These are phyloP conservation scores for Crocuta crocuta DNA, from an alignment of 2,113 vertebrate species.

Conservation along the genomic window DNA sequence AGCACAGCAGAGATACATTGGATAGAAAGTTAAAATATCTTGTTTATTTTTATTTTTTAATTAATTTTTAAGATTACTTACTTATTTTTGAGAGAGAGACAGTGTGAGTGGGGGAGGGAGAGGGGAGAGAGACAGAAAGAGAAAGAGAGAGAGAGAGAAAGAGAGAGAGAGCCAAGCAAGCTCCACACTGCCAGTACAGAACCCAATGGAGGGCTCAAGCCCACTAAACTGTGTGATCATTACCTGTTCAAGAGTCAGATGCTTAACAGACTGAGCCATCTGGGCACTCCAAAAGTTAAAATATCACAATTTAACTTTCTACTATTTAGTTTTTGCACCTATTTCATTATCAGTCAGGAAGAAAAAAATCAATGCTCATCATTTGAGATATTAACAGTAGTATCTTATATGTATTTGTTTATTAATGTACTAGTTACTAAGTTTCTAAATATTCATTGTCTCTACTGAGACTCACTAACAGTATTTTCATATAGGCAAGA, in stretches of 20 bases:
- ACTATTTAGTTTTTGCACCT: background rate
- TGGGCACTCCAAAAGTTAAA: background rate
- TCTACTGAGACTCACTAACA: background rate
- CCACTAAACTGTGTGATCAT: too few relatives aligned
- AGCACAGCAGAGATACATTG: background rate
- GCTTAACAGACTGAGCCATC: too few relatives aligned
- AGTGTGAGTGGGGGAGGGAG: too few relatives aligned
- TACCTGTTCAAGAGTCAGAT: too few relatives aligned
- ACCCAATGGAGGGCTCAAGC: too few relatives aligned
- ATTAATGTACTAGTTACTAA: background rate
- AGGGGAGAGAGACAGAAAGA: too few relatives aligned
- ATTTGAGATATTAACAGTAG: background rate
- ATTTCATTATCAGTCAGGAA: background rate
- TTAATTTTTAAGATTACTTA: too few relatives aligned
- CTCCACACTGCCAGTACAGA: too few relatives aligned
- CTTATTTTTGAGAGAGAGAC: too few relatives aligned
- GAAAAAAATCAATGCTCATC: background rate
- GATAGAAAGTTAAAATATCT: background rate
- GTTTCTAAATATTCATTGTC: background rate
- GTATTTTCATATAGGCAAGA: background rate
- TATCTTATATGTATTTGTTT: background rate
- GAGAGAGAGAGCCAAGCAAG: too few relatives aligned
- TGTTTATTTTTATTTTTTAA: background rate
- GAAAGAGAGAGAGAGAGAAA: too few relatives aligned
- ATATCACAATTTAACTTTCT: background rate